Percentiles rank a stretch among this genome's conserved stretches.
Evolutionary conservation across 92 coral and sea anemone species (phyloP).

Genomic region (Muricea muricata): DNA sequence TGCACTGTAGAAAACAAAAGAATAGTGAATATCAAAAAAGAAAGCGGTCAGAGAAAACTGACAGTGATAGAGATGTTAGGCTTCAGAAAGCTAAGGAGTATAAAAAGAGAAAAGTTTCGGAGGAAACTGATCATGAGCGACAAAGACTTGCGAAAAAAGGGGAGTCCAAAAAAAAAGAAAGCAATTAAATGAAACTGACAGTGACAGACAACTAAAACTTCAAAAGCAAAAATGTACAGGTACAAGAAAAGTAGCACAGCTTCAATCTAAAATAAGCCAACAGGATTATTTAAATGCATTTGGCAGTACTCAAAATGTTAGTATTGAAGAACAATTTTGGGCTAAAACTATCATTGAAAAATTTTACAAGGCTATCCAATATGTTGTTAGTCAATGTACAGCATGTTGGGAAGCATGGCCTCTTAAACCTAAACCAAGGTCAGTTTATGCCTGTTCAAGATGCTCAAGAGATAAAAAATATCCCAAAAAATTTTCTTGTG

Average conservation of each 20-base stretch:
- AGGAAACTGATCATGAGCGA: conserved; percentile 1
- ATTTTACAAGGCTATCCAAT: neutral
- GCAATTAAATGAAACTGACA: conserved; percentile 4
- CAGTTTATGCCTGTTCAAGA: conserved; percentile 52
- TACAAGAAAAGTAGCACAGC: neutral
- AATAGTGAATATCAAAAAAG: conserved; percentile 24
- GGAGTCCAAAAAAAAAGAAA: neutral
- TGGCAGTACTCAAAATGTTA: neutral
- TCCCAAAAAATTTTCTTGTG: conserved; percentile 54
- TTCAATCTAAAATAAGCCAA: neutral
- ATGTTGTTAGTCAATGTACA: conserved; percentile 32
- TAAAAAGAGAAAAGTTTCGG: neutral
- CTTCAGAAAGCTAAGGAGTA: conserved; percentile 20
- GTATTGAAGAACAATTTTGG: neutral
- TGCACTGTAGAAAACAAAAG: neutral
- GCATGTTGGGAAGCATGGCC: conserved; percentile 61
- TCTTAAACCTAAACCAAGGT: conserved; percentile 45
- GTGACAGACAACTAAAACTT: neutral
- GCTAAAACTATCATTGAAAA: neutral
- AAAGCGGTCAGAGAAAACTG: conserved; percentile 47
- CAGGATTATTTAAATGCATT: neutral
- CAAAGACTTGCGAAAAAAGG: neutral
- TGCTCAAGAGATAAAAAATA: conserved; percentile 62
- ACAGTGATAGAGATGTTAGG: conserved; percentile 48
- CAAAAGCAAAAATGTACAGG: neutral